Evolutionary conservation across 1,140 invertebrate genomes (phyloP).

Genomic region (Conus betulinus): DNA sequence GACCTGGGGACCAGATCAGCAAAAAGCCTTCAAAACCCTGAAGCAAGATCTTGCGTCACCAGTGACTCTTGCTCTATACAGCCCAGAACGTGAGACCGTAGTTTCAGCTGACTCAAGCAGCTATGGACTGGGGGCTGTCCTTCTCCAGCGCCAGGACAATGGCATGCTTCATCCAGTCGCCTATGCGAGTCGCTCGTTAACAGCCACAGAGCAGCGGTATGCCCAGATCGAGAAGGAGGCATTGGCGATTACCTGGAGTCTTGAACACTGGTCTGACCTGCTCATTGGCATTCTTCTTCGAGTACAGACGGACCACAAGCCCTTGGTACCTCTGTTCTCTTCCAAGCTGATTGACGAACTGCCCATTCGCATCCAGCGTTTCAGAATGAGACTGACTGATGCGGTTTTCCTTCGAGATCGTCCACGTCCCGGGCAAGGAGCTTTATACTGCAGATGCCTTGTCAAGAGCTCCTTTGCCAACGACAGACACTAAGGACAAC

Average conservation of each 20-base stretch:
- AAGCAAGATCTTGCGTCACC: constrained; percentile 36
- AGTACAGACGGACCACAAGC: constrained; percentile 70
- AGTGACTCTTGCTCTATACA: constrained; percentile 45
- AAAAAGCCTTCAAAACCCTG: constrained; percentile 31
- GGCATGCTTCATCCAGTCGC: constrained; percentile 43
- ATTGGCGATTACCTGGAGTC: constrained; percentile 73
- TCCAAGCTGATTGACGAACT: constrained; percentile 38
- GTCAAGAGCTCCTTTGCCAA: constrained; percentile 37
- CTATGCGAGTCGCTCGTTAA: constrained; percentile 50
- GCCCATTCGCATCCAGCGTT: constrained; percentile 43
- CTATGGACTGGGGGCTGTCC: constrained; percentile 50
- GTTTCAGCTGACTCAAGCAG: constrained; percentile 49
- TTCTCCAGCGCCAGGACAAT: constrained; percentile 39
- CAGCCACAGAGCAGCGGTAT: constrained; percentile 74
- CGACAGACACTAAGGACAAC: background rate
- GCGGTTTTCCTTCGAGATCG: constrained; percentile 29
- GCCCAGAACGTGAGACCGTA: constrained; percentile 33
- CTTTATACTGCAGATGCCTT: constrained; percentile 49
- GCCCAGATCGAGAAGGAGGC: constrained; percentile 78
- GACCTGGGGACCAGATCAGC: constrained; percentile 36
- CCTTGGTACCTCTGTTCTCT: constrained; percentile 59
- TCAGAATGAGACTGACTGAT: constrained; percentile 52
- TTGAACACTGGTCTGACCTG: constrained; percentile 78
- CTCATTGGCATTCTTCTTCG: constrained; percentile 67
- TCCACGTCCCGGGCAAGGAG: constrained; percentile 48